Evolutionary conservation across 2,797 vertebrate species (phyloP).

Genomic region (Malacoraja senta): DNA sequence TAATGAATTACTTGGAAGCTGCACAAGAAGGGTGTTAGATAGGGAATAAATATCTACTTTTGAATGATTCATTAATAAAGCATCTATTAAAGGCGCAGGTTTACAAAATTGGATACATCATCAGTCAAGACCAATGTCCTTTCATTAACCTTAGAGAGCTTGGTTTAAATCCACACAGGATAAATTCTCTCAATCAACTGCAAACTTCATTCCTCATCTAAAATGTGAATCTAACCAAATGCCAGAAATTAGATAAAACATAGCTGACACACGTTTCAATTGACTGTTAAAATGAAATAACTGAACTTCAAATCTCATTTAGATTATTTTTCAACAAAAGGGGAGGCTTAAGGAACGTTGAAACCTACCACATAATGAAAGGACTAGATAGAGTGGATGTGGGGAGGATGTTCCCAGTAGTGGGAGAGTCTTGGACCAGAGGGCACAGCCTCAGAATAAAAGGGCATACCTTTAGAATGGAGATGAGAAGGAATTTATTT

Average conservation of each 20-base stretch:
- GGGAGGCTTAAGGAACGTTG: not conserved
- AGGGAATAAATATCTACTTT: not conserved
- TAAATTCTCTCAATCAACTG: not conserved
- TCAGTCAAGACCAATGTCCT: not conserved
- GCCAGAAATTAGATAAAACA: not conserved
- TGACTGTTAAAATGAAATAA: too few relatives aligned
- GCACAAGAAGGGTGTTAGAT: not conserved
- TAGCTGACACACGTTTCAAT: not conserved
- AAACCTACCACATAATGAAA: too few relatives aligned
- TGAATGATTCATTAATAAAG: not conserved
- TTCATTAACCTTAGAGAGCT: not conserved
- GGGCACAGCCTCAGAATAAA: too few relatives aligned
- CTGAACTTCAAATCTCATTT: conserved; percentile 6
- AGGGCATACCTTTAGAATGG: too few relatives aligned
- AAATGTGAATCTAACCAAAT: not conserved
- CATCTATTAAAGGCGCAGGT: not conserved
- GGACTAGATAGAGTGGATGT: too few relatives aligned
- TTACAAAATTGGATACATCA: not conserved
- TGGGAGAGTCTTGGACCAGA: too few relatives aligned
- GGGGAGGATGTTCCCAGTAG: too few relatives aligned
- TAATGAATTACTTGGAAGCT: not conserved
- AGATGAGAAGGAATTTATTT: too few relatives aligned
- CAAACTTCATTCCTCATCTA: not conserved
- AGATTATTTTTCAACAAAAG: not conserved
- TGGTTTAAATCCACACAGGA: not conserved